Evolutionary conservation across 1,140 invertebrate species (phyloP), one percentile per base, ranked within the genome.

Genomic region (Whitmania pigra): DNA sequence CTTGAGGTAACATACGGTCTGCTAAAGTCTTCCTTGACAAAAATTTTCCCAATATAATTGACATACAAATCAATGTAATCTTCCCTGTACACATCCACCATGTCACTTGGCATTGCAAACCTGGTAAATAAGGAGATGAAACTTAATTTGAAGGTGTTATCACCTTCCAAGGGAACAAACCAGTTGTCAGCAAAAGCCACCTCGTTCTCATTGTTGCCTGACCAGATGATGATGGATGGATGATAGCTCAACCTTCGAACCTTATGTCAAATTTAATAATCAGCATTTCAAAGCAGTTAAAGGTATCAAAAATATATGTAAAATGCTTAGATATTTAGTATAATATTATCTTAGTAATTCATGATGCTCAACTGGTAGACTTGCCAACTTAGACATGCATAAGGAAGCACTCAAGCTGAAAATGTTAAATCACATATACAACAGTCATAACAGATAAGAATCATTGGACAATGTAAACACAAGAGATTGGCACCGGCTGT

Each of bases 191-290:
- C 84, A 2, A 98, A 80, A 0, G 92, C 93, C 36, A 87, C 89
- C 86, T 99, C 95, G 80, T 98, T 98, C 83, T 99, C 96, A 82
- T 99, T 99, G 80, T 98, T 99, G 5, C 91, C 93, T 20, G 93
- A 90, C 88, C 82, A 85, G 15, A 92, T 92, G 0, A 91, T 88
- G 67, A 99, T 87, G 70, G 89, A 92, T 0, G 94, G 86, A 83
- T 97, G 94, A 80, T 91, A 86, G 74, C 92, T 89, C 9, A 99
- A 82, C 72, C 94, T 85, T 73, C 86, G 83, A 0, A 94, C 86
- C 80, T 84, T 72, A 15, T 36, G 36, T 73, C 76, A 78, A 49
- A 18, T 36, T n/a, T 55, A 63, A 25, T 17, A 15, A 63, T 31
- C 0, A 6, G 11, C 15, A 17, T 63, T n/a, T 17, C 57, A 60